Evolutionary conservation across 2,888 invertebrate genomes (phyloP), one percentile per base, ranked within the genome.

Genomic region (Spilosoma lubricipeda): DNA sequence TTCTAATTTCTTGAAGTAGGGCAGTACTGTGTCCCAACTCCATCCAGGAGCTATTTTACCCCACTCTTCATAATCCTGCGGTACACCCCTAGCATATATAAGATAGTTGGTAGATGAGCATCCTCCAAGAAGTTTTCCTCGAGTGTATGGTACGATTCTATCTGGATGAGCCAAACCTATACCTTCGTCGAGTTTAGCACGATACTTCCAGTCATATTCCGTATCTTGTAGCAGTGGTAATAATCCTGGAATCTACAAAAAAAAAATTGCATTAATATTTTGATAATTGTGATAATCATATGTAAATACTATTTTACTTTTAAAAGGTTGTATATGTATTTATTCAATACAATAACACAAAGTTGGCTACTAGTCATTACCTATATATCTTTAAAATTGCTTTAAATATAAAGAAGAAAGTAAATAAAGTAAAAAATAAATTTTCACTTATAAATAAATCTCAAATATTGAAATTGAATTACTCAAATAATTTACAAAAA

Each of bases 71-170:
- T 90, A 92, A 77, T 92, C 92, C 63, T 85, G 80, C 1, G 89
- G 88, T 5, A 89, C 88, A 39, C 92, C 92, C 76, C 93, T 85
- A 4, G 87, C 81, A 74, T 92, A 91, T 7, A 92, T 85, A 36
- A 89, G 81, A 73, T 86, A 92, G 81, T 92, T 92, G 45, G 80
- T 84, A 27, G 92, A 86, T 8, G 93, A 92, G 69, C 80, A 80
- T 5, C 92, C 92, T 23, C 92, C 92, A 0, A 92, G 88, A 67
- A 92, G 84, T 83, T 92, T 92, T 0, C 92, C 92, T 27, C 90
- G 83, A 45, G 83, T 79, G 77, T 90, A 82, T 27, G 69, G 73
- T 3, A 90, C 23, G 20, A 77, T 63, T 18, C 86, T 75, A 5
- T 83, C 80, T 4, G 77, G 78, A 77, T 91, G 90, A 20, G 85